Evolutionary conservation across 2,797 vertebrate species (phyloP).

Genomic region (Ceyx erithaca): DNA sequence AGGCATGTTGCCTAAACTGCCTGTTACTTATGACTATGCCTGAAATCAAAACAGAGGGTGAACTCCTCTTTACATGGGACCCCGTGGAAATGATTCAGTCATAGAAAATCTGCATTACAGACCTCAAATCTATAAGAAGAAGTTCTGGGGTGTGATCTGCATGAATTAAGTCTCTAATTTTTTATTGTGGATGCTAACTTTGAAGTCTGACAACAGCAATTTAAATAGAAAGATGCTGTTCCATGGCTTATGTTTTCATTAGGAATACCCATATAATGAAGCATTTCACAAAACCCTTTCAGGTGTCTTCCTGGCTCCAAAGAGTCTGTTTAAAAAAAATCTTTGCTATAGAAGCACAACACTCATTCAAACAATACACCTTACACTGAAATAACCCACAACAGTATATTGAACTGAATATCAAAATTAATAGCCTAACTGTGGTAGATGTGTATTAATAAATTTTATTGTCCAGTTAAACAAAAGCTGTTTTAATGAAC

Average conservation of each 20-base stretch:
- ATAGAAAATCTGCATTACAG: background rate
- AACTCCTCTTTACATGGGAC: background rate
- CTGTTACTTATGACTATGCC: background rate
- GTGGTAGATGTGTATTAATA: background rate
- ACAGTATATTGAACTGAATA: background rate
- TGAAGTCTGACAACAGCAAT: background rate
- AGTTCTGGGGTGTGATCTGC: background rate
- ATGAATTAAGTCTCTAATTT: background rate
- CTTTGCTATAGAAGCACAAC: background rate
- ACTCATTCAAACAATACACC: background rate
- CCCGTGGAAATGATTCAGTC: background rate
- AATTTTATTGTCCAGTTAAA: background rate
- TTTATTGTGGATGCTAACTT: background rate
- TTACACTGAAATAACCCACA: background rate
- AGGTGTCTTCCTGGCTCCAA: background rate
- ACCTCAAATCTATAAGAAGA: background rate
- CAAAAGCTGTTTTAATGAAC: background rate
- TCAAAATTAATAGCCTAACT: background rate
- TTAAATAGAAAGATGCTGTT: background rate
- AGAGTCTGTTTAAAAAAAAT: background rate
- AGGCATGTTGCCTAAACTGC: background rate
- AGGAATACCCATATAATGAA: background rate
- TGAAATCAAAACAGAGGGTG: constrained; percentile 12
- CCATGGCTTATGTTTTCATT: background rate
- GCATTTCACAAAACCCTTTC: background rate